Evolutionary conservation across 2,888 invertebrate genomes (phyloP).

Genomic region (Pandemis heparana): DNA sequence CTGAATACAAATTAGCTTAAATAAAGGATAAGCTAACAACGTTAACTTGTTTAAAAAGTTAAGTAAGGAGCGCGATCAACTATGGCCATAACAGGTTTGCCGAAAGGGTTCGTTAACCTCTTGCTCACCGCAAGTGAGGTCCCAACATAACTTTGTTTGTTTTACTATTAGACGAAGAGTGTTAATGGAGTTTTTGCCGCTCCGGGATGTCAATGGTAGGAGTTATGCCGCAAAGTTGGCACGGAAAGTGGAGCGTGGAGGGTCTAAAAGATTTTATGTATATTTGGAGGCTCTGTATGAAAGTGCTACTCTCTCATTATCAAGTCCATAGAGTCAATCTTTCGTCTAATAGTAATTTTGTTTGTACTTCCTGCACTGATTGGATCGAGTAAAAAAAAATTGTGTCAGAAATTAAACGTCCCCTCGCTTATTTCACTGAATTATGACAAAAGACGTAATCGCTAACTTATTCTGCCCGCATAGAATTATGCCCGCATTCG

Average conservation of each 20-base stretch:
- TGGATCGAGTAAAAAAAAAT: neutral
- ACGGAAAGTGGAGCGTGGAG: neutral
- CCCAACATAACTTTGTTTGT: slow-evolving; percentile 20
- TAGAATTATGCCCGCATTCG: slow-evolving; percentile 37
- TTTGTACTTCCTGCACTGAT: too few species aligned
- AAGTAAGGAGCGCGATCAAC: slow-evolving; percentile 43
- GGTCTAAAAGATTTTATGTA: neutral
- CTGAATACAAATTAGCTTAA: slow-evolving; percentile 43
- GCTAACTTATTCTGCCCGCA: slow-evolving; percentile 27
- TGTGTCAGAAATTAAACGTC: neutral
- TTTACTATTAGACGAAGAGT: slow-evolving; percentile 24
- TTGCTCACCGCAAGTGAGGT: slow-evolving; percentile 41
- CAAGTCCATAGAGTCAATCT: too few species aligned
- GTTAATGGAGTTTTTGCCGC: slow-evolving; percentile 7
- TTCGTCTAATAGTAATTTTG: too few species aligned
- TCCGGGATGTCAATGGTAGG: neutral
- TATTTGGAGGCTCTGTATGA: neutral
- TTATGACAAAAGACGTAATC: slow-evolving; percentile 14
- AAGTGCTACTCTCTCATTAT: neutral
- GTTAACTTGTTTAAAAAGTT: slow-evolving; percentile 8
- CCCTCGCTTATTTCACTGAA: slow-evolving; percentile 4
- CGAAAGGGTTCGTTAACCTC: slow-evolving; percentile 67
- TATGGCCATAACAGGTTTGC: slow-evolving; percentile 61
- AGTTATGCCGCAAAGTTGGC: neutral
- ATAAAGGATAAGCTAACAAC: slow-evolving; percentile 42